phyloP scores from a whole-genome alignment of 2,797 vertebrate genomes.

The Diplodus puntazzo region DNA sequence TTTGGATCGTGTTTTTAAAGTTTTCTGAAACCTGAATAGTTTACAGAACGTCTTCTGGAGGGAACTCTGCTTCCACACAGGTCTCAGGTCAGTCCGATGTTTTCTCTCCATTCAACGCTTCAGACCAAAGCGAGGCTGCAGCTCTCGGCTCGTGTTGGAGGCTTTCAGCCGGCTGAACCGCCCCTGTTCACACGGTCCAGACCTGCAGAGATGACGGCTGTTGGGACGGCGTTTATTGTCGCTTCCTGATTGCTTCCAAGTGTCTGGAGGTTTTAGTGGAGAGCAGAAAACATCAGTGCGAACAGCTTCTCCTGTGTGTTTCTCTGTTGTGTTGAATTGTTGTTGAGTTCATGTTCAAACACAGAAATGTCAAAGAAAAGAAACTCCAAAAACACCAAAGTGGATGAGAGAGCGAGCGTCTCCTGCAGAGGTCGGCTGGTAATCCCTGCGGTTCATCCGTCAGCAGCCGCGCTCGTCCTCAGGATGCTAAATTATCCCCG shows the following conservation, averaged over 20 bases:
- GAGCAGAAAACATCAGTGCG: not conserved
- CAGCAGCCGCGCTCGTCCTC: not conserved
- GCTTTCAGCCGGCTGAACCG: not conserved
- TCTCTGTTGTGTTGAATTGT: constrained; percentile 3
- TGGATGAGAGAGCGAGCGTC: not conserved
- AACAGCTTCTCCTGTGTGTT: not conserved
- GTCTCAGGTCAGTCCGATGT: not conserved
- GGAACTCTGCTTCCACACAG: no score
- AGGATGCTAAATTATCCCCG: not conserved
- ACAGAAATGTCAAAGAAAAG: constrained; percentile 9
- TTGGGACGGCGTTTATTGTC: constrained; percentile 24
- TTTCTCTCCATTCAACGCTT: constrained; percentile 5
- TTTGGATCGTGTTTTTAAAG: no score
- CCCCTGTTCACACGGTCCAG: not conserved
- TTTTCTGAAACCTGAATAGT: not conserved
- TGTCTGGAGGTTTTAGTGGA: not conserved
- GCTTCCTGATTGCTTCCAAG: constrained; percentile 12
- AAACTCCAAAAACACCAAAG: not conserved
- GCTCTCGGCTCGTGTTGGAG: not conserved
- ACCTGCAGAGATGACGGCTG: constrained; percentile 29
- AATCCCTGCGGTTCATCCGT: not conserved
- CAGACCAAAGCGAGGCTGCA: not conserved
- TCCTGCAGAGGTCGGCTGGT: not conserved
- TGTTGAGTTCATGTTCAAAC: constrained; percentile 18
- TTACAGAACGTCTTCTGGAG: no score